A percentile compares a stretch with the other conserved stretches of the same genome.
Evolutionary conservation across 2,888 invertebrate species (phyloP).

Genomic region (Carcina quercana): DNA sequence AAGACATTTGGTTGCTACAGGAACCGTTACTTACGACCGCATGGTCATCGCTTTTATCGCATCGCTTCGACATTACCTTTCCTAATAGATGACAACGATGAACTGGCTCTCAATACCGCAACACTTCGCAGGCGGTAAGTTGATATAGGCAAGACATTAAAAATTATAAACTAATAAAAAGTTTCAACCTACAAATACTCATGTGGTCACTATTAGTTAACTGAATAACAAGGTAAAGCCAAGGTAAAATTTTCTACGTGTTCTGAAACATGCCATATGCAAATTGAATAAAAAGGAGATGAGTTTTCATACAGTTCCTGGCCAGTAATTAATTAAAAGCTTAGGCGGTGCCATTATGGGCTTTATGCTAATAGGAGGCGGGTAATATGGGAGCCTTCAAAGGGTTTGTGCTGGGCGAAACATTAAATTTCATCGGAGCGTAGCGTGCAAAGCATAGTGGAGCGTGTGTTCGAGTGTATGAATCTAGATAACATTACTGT

Average conservation of each 20-base stretch:
- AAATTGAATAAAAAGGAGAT: slow-evolving; percentile 37
- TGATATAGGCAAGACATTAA: too few relatives aligned
- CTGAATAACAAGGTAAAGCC: too few relatives aligned
- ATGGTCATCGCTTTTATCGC: too few relatives aligned
- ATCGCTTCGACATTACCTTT: too few relatives aligned
- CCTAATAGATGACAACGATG: too few relatives aligned
- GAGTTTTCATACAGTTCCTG: slow-evolving; percentile 35
- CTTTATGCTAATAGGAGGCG: slow-evolving; percentile 63
- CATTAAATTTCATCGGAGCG: slow-evolving; percentile 55
- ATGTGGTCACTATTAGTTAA: too few relatives aligned
- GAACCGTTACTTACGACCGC: too few relatives aligned
- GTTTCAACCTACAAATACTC: too few relatives aligned
- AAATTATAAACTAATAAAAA: too few relatives aligned
- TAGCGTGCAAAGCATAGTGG: slow-evolving; percentile 34
- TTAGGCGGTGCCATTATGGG: slow-evolving; percentile 57
- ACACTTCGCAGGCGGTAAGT: too few relatives aligned
- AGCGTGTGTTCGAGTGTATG: slow-evolving; percentile 21
- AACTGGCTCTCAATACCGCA: too few relatives aligned
- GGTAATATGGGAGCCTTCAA: slow-evolving; percentile 61
- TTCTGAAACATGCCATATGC: slow-evolving; percentile 30
- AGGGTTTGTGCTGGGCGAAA: slow-evolving; percentile 40
- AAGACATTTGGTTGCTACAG: too few relatives aligned
- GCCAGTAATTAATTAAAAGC: slow-evolving; percentile 68
- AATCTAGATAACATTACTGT: slow-evolving; percentile 41
- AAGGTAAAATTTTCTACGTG: slow-evolving; percentile 8